phyloP scores from a whole-genome alignment of 1,140 invertebrate genomes.

The Leptonema lineaticorne region DNA sequence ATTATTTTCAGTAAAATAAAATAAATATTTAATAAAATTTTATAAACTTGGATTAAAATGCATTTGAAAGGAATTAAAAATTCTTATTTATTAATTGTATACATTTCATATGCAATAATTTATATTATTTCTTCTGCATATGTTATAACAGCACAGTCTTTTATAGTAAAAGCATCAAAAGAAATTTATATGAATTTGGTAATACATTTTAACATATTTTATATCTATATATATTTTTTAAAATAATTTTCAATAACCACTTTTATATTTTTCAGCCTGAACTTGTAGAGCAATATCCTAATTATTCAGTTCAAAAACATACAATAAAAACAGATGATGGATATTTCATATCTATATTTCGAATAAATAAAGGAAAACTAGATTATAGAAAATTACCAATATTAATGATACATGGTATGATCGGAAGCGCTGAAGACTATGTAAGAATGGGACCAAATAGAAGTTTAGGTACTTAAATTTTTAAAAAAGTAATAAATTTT shows the following conservation, averaged over 20 bases:
- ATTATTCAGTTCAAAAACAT: constrained; percentile 67
- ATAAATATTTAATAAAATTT: too few relatives aligned
- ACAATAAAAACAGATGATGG: constrained; percentile 67
- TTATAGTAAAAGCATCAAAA: neutral
- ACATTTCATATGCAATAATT: too few relatives aligned
- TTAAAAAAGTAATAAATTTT: too few relatives aligned
- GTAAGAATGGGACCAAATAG: constrained; percentile 64
- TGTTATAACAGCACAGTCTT: neutral
- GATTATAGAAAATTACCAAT: constrained; percentile 44
- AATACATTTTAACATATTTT: neutral
- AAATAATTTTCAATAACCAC: neutral
- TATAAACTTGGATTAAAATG: too few relatives aligned
- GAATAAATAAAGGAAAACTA: constrained; percentile 54
- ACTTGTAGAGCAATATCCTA: constrained; percentile 53
- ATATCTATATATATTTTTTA: neutral
- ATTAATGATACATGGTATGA: constrained; percentile 72
- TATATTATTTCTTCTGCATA: too few relatives aligned
- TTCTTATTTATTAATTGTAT: too few relatives aligned
- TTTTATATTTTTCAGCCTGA: constrained; percentile 46
- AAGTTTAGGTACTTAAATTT: too few relatives aligned
- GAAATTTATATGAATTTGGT: neutral
- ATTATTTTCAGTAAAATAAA: too few relatives aligned
- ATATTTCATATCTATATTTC: constrained; percentile 69
- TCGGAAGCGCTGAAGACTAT: constrained; percentile 69
- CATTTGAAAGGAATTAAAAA: too few relatives aligned